Base-by-base conservation (phyloP, 2,797 vertebrate species). In the Tokudaia muenninki region DNA sequence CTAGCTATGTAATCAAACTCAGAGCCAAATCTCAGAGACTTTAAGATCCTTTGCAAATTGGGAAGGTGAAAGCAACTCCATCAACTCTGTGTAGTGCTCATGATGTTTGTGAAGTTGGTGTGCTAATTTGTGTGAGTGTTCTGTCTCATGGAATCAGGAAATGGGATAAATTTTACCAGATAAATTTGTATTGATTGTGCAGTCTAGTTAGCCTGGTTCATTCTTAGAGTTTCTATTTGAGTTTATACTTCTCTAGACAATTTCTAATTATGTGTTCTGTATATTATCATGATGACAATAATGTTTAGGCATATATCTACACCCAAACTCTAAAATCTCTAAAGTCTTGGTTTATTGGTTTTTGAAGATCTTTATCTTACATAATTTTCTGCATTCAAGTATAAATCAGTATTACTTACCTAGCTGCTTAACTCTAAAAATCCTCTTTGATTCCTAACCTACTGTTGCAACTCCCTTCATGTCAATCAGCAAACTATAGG, bases 41-140 rank as follows among this genome's bases (percentile, higher is more conserved):
- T 8, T 52, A 44, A 14, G 10, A 19, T 84, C 6, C 6, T 9
- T 52, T 57, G 13, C 19, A 70, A 87, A 55, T 1, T 65, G 8
- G n/a, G 5, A 8, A 3, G 5, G 10, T 24, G 1, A 12, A 84
- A 59, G 31, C 17, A 87, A 57, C 7, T 78, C n/a, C 12, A 12
- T 14, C 4, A 22, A 13, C 21, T 2, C 0, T 17, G 0, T 24
- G 0, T 21, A 26, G 44, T 12, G 19, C 65, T 92, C 24, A 2
- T 57, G 13, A 10, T 67, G 4, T 77, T 21, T 75, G 26, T 67
- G 21, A 67, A 55, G 3, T 44, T 86, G 16, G 6, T 87, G 44
- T 59, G 21, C 16, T 87, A 47, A 65, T 5, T 59, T 61, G 16
- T 37, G 7, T 52, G 41, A 93, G 3, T 47, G 16, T 61, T n/a